Conservation (phyloP, 30 jellyfish, hydroid and myxozoan species). For the Mastigias papua region DNA sequence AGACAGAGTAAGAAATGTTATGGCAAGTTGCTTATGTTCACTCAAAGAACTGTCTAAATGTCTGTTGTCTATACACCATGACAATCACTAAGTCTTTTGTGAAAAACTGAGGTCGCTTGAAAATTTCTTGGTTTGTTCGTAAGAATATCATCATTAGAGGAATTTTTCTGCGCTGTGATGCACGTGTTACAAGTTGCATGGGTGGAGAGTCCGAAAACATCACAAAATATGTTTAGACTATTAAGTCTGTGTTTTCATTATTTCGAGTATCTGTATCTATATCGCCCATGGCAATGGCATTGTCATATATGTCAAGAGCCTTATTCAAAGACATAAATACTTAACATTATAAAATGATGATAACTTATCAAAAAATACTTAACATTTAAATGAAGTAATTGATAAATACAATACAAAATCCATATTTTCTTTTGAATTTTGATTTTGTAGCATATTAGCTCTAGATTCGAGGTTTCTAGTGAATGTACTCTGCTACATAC, state of each 20-base stretch:
- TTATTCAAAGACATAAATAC: slow-evolving; percentile 6
- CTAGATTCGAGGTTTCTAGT: not conserved
- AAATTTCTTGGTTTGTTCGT: slow-evolving; percentile 36
- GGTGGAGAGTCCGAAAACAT: slow-evolving; percentile 62
- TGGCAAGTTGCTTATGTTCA: too few relatives aligned
- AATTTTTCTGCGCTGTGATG: slow-evolving; percentile 16
- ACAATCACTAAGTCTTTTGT: slow-evolving; percentile 49
- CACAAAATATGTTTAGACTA: not conserved
- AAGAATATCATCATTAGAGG: slow-evolving; percentile 32
- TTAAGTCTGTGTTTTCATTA: not conserved
- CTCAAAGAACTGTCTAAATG: too few relatives aligned
- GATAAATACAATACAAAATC: slow-evolving; percentile 29
- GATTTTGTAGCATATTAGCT: slow-evolving; percentile 19
- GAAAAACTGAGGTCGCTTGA: slow-evolving; percentile 45
- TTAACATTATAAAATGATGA: too few relatives aligned
- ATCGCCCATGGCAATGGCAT: slow-evolving; percentile 48
- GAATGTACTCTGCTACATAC: not conserved
- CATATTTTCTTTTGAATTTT: slow-evolving; percentile 28
- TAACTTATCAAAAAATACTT: not conserved
- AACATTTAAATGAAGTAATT: slow-evolving; percentile 13
- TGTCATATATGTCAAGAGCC: slow-evolving; percentile 38
- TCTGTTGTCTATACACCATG: not conserved
- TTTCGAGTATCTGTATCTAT: not conserved
- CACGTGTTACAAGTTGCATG: slow-evolving; percentile 35
- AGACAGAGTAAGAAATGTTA: too few relatives aligned